A percentile compares a stretch with the other conserved stretches of the same genome.
Conservation (phyloP, 2,113 vertebrate genomes). For the Emydocephalus ijimae region DNA sequence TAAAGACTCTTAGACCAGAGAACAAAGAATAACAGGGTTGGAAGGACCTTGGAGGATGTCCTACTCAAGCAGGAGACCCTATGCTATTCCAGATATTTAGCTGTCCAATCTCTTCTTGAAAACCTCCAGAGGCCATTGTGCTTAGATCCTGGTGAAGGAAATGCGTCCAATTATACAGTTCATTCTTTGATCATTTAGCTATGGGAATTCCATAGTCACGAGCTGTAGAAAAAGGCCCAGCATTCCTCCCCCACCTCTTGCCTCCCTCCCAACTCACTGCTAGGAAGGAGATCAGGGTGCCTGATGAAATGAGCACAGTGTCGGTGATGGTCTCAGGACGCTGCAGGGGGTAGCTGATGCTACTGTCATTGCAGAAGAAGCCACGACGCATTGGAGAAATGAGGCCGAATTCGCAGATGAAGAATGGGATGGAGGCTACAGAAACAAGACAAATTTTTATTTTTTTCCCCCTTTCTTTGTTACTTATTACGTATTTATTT, state of each 20-base stretch:
- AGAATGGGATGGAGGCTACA: slow-evolving; percentile 77
- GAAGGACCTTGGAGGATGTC: not conserved
- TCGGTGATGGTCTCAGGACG: slow-evolving; percentile 67
- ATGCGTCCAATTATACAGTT: not conserved
- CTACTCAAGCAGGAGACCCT: not conserved
- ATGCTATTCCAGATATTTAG: not conserved
- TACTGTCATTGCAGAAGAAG: slow-evolving; percentile 76
- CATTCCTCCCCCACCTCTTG: not conserved
- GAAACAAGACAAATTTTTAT: not conserved
- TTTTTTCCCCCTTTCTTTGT: not conserved
- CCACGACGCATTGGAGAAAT: slow-evolving; percentile 70
- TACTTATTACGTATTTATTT: not conserved
- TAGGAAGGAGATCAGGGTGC: slow-evolving; percentile 70
- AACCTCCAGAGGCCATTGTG: not conserved
- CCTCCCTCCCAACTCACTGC: slow-evolving; percentile 55
- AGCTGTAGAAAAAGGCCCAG: not conserved
- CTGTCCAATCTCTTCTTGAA: not conserved
- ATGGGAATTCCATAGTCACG: not conserved
- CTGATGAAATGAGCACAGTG: slow-evolving; percentile 68
- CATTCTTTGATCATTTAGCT: not conserved
- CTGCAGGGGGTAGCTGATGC: slow-evolving; percentile 70
- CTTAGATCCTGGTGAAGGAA: not conserved
- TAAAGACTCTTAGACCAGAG: not conserved
- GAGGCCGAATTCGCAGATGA: slow-evolving; percentile 72
- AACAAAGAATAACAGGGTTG: not conserved